Evolutionary conservation across 2,113 vertebrate species (phyloP), one percentile per base, ranked within the genome.

Genomic region (Scatophagus argus): DNA sequence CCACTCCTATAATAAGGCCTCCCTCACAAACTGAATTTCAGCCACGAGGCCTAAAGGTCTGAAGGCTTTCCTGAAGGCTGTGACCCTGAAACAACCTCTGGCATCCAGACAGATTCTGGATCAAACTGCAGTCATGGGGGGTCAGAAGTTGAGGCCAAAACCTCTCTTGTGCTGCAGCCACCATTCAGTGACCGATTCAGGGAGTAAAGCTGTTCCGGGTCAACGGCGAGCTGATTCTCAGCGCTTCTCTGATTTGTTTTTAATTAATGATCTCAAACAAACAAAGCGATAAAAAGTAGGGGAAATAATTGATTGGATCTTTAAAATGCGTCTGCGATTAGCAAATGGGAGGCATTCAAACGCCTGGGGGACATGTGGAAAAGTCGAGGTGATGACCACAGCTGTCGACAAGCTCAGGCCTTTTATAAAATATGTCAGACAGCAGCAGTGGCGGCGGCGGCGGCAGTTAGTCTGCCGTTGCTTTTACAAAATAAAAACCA

Each of bases 221-320:
- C 86, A 87, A 43, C 1, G 41, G 27, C 36, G 27, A 14, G 9
- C 23, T 39, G 56, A n/a, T 51, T 44, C 55, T 47, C 36, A 3
- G 1, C 2, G 44, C 59, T 14, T 31, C 43, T 61, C 55, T 65
- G 79, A 83, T 87, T 77, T n/a, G 72, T 46, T 89, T 67, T 62
- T 70, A 86, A 83, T 88, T 83, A 90, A 83, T 61, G 59, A 88
- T 84, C 65, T 68, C 77, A 55, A 74, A 74, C 80, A 91, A 89
- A 87, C 66, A 77, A 81, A 67, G 75, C 55, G 19, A 69, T 27
- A 55, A 82, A 76, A 83, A 69, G 68, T 79, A 11, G 76, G 66
- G 46, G 74, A 85, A 79, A 61, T 84, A 92, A 86, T 83, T 74
- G 79, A 85, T 71, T 41, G 66, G 44, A 43, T 36, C 23, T 63